Evolutionary conservation across 2,113 vertebrate genomes (phyloP).

Genomic region (Leptocoma aspasia): DNA sequence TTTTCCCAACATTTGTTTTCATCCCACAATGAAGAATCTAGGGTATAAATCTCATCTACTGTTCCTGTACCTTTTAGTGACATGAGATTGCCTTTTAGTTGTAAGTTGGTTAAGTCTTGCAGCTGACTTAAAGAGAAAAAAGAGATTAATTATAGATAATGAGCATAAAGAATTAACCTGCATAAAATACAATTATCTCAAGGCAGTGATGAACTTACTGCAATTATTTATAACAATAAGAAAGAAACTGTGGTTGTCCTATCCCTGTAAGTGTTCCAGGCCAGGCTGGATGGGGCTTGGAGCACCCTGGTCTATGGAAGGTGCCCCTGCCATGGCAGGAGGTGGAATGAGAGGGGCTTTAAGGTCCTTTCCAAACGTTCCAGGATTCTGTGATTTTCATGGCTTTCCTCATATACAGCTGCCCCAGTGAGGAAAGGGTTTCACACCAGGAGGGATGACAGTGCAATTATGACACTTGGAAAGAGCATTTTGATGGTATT

Average conservation of each 20-base stretch:
- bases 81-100: not conserved
- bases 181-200: not conserved
- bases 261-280: not conserved
- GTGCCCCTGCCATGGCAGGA: not conserved
- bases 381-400: not conserved
- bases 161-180: not conserved
- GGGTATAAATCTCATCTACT: not conserved
- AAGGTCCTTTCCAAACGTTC: not conserved
- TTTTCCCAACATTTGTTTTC: not conserved
- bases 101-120: conserved; percentile 61
- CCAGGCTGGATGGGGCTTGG: not conserved
- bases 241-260: not conserved
- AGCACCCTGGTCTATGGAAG: not conserved
- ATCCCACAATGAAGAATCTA: not conserved
- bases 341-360: not conserved
- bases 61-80: conserved; percentile 70
- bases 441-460: not conserved
- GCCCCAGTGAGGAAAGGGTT: not conserved
- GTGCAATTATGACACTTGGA: not conserved
- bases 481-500: not conserved
- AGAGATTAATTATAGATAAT: not conserved
- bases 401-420: not conserved
- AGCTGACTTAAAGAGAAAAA: conserved; percentile 69
- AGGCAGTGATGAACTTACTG: not conserved
- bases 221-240: not conserved